Evolutionary conservation across 2,888 invertebrate species (phyloP).

Genomic region (Chloroclystis v-ata): DNA sequence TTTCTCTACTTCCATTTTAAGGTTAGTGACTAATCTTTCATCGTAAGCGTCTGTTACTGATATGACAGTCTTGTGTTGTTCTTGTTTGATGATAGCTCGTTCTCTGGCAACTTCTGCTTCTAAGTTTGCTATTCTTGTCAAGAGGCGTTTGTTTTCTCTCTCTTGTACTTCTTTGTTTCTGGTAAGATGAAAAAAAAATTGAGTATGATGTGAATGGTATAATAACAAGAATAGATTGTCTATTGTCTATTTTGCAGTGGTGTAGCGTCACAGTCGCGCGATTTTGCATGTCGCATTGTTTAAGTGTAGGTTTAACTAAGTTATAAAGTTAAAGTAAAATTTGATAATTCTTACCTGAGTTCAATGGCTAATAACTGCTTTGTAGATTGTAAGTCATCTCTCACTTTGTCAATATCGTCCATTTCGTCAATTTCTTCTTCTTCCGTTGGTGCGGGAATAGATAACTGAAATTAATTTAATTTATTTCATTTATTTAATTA

Average conservation of each 20-base stretch:
- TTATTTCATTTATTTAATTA: not conserved
- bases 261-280: no score
- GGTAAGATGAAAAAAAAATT: conserved; percentile 7
- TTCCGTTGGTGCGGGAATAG: conserved; percentile 55
- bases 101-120: conserved; percentile 89
- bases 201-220: no score
- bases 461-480: conserved; percentile 14
- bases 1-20: conserved; percentile 86
- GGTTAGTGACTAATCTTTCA: conserved; percentile 81
- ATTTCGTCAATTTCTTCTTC: conserved; percentile 88
- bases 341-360: conserved; percentile 80
- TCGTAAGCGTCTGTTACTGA: conserved; percentile 79
- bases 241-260: no score
- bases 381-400: conserved; percentile 94
- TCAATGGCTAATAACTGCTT: conserved; percentile 94
- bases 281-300: no score
- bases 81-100: conserved; percentile 74
- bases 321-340: no score
- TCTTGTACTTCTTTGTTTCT: conserved; percentile 91
- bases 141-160: conserved; percentile 89
- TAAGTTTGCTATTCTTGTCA: conserved; percentile 86
- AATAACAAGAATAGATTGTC: no score
- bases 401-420: conserved; percentile 93
- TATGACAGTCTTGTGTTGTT: conserved; percentile 74
- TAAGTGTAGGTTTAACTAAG: no score